Percentiles rank a stretch among this genome's conserved stretches.
These are phyloP conservation scores for Drosophila stalkeri DNA, from an alignment of 2,888 invertebrate species.

Conservation along the genomic window DNA sequence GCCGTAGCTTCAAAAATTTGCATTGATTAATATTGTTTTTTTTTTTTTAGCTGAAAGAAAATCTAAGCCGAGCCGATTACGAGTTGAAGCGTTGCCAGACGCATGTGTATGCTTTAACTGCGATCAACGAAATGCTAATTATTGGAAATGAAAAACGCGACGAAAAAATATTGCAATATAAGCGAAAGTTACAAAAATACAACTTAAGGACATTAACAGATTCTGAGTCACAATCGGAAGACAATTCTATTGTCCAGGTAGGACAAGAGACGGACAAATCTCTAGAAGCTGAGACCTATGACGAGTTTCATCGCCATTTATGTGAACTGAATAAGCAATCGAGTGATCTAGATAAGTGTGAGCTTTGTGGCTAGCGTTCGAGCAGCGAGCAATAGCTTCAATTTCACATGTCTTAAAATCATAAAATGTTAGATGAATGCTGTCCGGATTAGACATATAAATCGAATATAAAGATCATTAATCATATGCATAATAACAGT, in stretches of 20 bases:
- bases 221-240: neutral
- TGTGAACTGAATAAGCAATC: neutral
- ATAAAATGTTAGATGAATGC: conserved; percentile 8
- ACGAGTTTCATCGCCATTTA: conserved; percentile 18
- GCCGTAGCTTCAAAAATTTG: neutral
- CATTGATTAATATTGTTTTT: neutral
- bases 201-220: neutral
- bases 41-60: conserved; percentile 15
- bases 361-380: neutral
- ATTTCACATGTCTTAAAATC: conserved; percentile 11
- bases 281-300: conserved; percentile 5
- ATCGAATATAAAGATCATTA: no score
- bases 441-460: neutral
- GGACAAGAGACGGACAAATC: neutral
- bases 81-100: neutral
- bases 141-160: conserved; percentile 21
- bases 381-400: neutral
- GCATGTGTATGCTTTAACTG: conserved; percentile 1
- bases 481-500: no score
- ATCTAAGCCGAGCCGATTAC: neutral
- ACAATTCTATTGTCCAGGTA: no score
- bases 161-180: conserved; percentile 14
- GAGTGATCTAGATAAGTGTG: conserved; percentile 9
- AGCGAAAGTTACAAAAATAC: conserved; percentile 3
- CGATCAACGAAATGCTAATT: conserved; percentile 29